Evolutionary conservation across 2,888 invertebrate genomes (phyloP).

Genomic region (Endomychus coccineus): DNA sequence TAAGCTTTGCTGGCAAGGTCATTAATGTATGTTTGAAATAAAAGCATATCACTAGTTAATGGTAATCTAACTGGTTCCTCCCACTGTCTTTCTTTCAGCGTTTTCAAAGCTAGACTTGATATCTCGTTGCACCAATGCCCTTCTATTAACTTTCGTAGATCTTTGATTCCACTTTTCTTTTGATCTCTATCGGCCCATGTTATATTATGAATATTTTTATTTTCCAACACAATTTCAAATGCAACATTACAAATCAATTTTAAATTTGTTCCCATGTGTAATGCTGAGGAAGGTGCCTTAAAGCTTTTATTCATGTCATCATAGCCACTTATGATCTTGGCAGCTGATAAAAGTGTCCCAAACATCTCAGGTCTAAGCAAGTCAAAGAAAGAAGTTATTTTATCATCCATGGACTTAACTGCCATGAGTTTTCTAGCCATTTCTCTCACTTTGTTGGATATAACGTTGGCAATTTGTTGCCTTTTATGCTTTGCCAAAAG

Average conservation of each 20-base stretch:
- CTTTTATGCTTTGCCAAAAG: slow-evolving; percentile 22
- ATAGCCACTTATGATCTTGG: slow-evolving; percentile 20
- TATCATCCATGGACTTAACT: slow-evolving; percentile 11
- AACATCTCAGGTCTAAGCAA: slow-evolving; percentile 19
- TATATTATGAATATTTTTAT: slow-evolving; percentile 13
- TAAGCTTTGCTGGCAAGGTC: slow-evolving; percentile 17
- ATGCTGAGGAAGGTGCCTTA: slow-evolving; percentile 18
- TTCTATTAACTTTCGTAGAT: slow-evolving; percentile 13
- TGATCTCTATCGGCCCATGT: slow-evolving; percentile 9
- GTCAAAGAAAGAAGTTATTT: slow-evolving; percentile 16
- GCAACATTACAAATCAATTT: slow-evolving; percentile 19
- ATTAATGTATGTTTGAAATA: slow-evolving; percentile 18
- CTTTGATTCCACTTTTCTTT: slow-evolving; percentile 17
- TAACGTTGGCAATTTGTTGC: slow-evolving; percentile 17
- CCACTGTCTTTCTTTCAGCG: slow-evolving; percentile 23
- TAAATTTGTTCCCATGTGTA: slow-evolving; percentile 22
- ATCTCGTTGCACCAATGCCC: slow-evolving; percentile 26
- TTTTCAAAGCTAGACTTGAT: slow-evolving; percentile 25
- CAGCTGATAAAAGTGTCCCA: slow-evolving; percentile 11
- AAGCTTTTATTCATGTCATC: slow-evolving; percentile 14
- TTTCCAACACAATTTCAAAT: slow-evolving; percentile 18
- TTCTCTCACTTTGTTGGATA: slow-evolving; percentile 25
- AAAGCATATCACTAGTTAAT: slow-evolving; percentile 20
- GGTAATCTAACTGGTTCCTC: slow-evolving; percentile 21
- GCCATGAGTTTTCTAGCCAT: slow-evolving; percentile 18